Percentiles rank a stretch among this genome's conserved stretches.
Evolutionary conservation across 2,113 vertebrate genomes (phyloP).

Genomic region (Chaetorhynchus papuensis): DNA sequence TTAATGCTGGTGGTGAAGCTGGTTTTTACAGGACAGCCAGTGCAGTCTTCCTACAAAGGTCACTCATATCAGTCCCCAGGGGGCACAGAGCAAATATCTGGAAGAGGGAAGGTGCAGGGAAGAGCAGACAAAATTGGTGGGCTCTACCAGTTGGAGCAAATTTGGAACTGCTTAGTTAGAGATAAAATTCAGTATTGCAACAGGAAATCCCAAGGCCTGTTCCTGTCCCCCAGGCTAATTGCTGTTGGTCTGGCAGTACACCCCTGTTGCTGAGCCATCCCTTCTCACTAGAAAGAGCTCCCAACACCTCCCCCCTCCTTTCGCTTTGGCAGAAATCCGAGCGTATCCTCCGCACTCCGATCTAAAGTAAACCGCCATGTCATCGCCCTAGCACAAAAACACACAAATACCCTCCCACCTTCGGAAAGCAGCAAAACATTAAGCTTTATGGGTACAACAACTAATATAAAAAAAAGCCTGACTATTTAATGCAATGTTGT

Average conservation of each 20-base stretch:
- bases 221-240: background rate
- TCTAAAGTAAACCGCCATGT: slow-evolving; percentile 38
- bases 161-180: background rate
- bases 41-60: background rate
- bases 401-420: slow-evolving; percentile 46
- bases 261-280: background rate
- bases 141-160: background rate
- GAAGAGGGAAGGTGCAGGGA: background rate
- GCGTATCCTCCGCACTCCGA: background rate
- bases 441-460: slow-evolving; percentile 47
- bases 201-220: background rate
- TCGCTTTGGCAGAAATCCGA: slow-evolving; percentile 13
- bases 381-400: background rate
- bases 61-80: background rate
- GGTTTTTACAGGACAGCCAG: background rate
- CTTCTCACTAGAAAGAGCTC: background rate
- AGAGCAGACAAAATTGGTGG: background rate
- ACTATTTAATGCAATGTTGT: slow-evolving; percentile 56
- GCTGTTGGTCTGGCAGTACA: slow-evolving; percentile 9
- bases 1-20: background rate
- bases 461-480: background rate
- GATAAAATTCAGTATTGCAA: background rate
- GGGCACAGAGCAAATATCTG: background rate
- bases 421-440: slow-evolving; percentile 43
- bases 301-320: background rate